Evolutionary conservation across 2,113 vertebrate species (phyloP).

Genomic region (Archilochus colubris): DNA sequence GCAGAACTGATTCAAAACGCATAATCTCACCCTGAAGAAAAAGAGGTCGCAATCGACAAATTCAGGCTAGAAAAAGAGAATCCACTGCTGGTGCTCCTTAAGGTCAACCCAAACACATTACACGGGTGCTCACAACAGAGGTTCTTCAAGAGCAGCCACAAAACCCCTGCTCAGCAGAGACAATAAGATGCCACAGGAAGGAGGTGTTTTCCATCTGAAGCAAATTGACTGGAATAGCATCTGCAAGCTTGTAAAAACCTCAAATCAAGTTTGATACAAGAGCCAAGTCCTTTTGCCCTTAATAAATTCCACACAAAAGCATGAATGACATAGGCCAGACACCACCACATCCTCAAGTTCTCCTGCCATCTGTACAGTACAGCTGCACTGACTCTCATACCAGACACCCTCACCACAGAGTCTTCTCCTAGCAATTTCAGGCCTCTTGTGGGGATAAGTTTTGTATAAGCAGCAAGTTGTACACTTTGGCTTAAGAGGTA

Average conservation of each 20-base stretch:
- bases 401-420: background rate
- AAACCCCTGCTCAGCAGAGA: background rate
- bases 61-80: background rate
- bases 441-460: background rate
- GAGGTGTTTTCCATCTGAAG: background rate
- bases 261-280: background rate
- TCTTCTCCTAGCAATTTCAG: background rate
- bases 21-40: background rate
- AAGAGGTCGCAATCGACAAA: background rate
- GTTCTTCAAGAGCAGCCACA: background rate
- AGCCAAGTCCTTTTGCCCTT: background rate
- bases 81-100: background rate
- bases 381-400: background rate
- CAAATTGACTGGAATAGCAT: background rate
- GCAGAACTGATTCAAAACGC: background rate
- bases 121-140: background rate
- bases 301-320: background rate
- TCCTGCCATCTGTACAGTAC: background rate
- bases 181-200: background rate
- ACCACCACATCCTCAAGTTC: background rate
- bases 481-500: background rate
- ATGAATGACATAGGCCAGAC: background rate
- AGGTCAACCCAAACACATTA: rapidly evolving
- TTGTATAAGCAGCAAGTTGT: background rate
- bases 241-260: background rate